Conservation (phyloP, 2,113 vertebrate genomes). For the Pedetes capensis region DNA sequence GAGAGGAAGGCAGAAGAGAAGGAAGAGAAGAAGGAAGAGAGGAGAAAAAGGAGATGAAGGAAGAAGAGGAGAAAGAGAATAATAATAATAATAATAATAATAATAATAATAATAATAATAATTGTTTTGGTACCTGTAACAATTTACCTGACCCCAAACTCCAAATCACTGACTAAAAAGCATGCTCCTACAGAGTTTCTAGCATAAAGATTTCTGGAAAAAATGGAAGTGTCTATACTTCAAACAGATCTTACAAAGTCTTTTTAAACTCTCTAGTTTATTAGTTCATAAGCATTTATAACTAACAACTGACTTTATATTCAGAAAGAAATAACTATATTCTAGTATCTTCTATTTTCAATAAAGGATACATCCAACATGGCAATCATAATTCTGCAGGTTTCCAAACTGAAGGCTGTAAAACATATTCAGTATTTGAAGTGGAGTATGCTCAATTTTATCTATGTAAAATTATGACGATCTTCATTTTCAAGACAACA, state of each 20-base stretch:
- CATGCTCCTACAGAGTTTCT: not conserved
- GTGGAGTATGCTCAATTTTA: slow-evolving; percentile 7
- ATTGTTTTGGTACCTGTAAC: not conserved
- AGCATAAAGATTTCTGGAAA: not conserved
- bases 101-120: too few species aligned
- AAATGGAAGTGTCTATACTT: slow-evolving; percentile 8
- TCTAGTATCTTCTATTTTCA: slow-evolving; percentile 21
- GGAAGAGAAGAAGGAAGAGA: too few species aligned
- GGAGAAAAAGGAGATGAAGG: too few species aligned
- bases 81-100: too few species aligned
- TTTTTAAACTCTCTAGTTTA: slow-evolving; percentile 40
- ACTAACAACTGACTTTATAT: slow-evolving; percentile 31
- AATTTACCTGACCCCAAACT: slow-evolving; percentile 14
- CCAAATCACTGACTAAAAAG: not conserved
- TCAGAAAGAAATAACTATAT: not conserved
- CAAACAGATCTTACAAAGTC: slow-evolving; percentile 40
- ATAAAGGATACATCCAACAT: slow-evolving; percentile 93
- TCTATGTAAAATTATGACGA: slow-evolving; percentile 17
- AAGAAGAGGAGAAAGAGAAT: too few species aligned
- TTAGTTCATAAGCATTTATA: not conserved
- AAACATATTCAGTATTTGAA: slow-evolving; percentile 56
- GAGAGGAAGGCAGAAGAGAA: too few species aligned
- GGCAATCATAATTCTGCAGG: slow-evolving; percentile 92
- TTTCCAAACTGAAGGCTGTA: slow-evolving; percentile 93
- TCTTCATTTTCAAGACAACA: slow-evolving; percentile 37